phyloP scores from a whole-genome alignment of 2,797 vertebrate species.

The Urophycis tenuis region DNA sequence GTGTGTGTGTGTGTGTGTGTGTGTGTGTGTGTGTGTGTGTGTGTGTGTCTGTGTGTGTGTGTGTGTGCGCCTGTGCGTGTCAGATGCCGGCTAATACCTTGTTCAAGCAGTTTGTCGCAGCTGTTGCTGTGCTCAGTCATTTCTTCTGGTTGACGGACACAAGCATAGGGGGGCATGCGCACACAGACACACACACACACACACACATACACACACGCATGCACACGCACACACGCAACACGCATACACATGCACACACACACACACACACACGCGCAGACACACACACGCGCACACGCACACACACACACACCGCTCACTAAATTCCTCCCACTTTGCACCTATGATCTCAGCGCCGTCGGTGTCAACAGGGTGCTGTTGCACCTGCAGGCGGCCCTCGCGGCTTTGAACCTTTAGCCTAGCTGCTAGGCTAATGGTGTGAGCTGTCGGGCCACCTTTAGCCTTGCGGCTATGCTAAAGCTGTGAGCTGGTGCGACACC shows the following conservation, averaged over 20 bases:
- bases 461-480: background rate
- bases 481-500: background rate
- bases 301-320: constrained; percentile 12
- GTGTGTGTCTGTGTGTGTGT: constrained; percentile 6
- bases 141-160: constrained; percentile 47
- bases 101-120: constrained; percentile 55
- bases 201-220: constrained; percentile 17
- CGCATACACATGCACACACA: constrained; percentile 9
- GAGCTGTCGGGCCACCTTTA: background rate
- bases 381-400: constrained; percentile 34
- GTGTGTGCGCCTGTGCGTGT: constrained; percentile 23
- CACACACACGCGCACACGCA: constrained; percentile 19
- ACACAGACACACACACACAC: constrained; percentile 4
- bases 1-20: constrained; percentile 4
- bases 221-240: constrained; percentile 12
- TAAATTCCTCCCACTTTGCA: constrained; percentile 49
- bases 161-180: constrained; percentile 37
- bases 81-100: constrained; percentile 42
- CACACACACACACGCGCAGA: constrained; percentile 7
- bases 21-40: constrained; percentile 11
- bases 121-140: constrained; percentile 61
- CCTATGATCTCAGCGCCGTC: constrained; percentile 40
- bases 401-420: constrained; percentile 25
- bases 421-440: background rate
- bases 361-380: constrained; percentile 21